Percentiles rank a stretch among this genome's conserved stretches.
phyloP scores from a whole-genome alignment of 1,140 invertebrate genomes.

The Microplitis demolitor region DNA sequence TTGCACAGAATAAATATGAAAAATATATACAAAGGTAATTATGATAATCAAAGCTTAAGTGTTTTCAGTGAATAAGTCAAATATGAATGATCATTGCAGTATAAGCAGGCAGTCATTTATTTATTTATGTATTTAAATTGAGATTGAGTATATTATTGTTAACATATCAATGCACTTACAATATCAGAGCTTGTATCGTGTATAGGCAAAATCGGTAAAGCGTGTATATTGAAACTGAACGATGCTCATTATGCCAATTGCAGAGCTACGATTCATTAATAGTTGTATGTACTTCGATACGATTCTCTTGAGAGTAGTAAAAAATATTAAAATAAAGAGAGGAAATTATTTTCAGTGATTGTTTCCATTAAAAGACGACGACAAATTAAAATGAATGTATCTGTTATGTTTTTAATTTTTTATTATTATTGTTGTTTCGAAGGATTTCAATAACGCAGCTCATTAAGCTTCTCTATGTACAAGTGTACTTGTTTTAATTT shows the following conservation, averaged over 20 bases:
- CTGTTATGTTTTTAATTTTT: conserved; percentile 21
- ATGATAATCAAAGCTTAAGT: no score
- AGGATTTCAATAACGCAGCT: conserved; percentile 37
- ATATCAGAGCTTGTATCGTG: conserved; percentile 27
- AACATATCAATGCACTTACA: conserved; percentile 39
- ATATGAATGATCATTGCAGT: no score
- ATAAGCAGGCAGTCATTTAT: no score
- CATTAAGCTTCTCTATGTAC: conserved; percentile 31
- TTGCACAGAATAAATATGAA: no score
- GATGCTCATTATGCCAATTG: conserved; percentile 37
- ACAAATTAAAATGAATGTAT: conserved; percentile 40
- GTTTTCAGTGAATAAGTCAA: no score
- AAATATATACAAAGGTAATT: no score
- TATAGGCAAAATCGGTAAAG: conserved; percentile 17
- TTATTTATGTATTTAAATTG: not conserved
- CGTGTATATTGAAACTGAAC: not conserved
- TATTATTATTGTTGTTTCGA: not conserved
- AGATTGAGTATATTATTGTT: conserved; percentile 15
- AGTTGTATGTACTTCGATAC: not conserved
- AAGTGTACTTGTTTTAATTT: not conserved
- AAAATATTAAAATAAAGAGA: not conserved
- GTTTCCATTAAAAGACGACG: conserved; percentile 40
- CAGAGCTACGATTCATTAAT: conserved; percentile 44
- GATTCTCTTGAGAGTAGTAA: not conserved
- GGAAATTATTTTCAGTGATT: conserved; percentile 32